These are phyloP conservation scores for Latrodectus elegans DNA, from an alignment of 2,888 invertebrate species.

Conservation along the genomic window DNA sequence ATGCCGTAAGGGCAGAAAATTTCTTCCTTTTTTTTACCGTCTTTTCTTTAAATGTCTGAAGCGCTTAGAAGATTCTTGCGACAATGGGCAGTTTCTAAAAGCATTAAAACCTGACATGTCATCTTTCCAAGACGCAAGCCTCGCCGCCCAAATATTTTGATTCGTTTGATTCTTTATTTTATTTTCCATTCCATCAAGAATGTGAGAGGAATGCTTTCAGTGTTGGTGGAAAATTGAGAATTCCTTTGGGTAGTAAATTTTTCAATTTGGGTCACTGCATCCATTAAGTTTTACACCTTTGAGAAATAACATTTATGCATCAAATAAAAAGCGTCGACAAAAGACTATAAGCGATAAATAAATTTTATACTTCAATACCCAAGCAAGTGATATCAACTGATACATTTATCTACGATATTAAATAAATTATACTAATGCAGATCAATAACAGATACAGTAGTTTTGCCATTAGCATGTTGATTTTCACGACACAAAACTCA, in stretches of 20 bases:
- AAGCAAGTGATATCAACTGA: too few species aligned
- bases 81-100: conserved; percentile 16
- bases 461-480: too few species aligned
- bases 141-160: not conserved
- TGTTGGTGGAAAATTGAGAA: conserved; percentile 9
- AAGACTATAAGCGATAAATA: too few species aligned
- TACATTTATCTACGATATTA: too few species aligned
- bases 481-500: too few species aligned
- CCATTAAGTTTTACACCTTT: not conserved
- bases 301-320: not conserved
- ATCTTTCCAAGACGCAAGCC: conserved; percentile 3
- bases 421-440: too few species aligned
- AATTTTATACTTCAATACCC: too few species aligned
- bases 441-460: too few species aligned
- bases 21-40: not conserved
- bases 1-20: conserved; percentile 11
- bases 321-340: not conserved
- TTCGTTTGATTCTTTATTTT: not conserved
- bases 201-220: conserved; percentile 2
- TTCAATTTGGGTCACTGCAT: not conserved
- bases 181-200: conserved; percentile 4
- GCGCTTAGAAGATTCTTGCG: not conserved
- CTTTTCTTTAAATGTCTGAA: conserved; percentile 11
- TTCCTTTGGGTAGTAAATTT: conserved; percentile 27
- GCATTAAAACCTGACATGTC: conserved; percentile 15